Evolutionary conservation across 2,888 invertebrate species (phyloP), one percentile per base, ranked within the genome.

Genomic region (Diarsia brunnea): DNA sequence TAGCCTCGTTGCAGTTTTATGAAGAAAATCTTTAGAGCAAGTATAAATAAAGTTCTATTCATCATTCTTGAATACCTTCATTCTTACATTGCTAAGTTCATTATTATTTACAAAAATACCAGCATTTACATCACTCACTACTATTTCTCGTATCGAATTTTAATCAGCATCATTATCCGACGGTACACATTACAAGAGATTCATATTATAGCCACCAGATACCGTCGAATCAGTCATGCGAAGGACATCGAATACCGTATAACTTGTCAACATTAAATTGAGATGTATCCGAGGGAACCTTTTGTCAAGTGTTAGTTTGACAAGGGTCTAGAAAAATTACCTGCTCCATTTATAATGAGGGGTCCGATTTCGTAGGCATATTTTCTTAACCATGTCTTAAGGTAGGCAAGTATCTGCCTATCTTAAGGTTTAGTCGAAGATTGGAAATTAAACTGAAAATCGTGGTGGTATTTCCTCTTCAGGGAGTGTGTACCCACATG

Each of bases 291-390:
- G 11, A 81, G 51, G 14, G 8, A 64, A 38, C 55, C 55, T 70
- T 78, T 78, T 79, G 70, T 78, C 61, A 73, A 11, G 19, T 27
- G 14, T 65, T 66, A 73, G 16, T 81, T 66, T 85, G 87, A 85
- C 79, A 84, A 21, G 87, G 84, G 84, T 79, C 68, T 47, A 66
- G 38, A 83, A 75, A 77, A 78, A 69, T 53, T 60, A 87, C 78
- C 81, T 83, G n/a, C 38, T 78, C 49, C 31, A 69, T 83, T 71
- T 73, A 75, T 82, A 85, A 86, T 84, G 84, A 82, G 65, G 24
- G 45, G 55, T 75, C 84, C 80, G 31, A 66, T 47, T 84, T 79
- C 64, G 31, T 67, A 21, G 43, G 16, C 60, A 47, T 55, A 55
- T 79, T 68, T 69, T 64, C 38, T 27, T 64, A 16, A n/a, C n/a